phyloP scores from a whole-genome alignment of 2,888 invertebrate species.

The Junonia oenone region DNA sequence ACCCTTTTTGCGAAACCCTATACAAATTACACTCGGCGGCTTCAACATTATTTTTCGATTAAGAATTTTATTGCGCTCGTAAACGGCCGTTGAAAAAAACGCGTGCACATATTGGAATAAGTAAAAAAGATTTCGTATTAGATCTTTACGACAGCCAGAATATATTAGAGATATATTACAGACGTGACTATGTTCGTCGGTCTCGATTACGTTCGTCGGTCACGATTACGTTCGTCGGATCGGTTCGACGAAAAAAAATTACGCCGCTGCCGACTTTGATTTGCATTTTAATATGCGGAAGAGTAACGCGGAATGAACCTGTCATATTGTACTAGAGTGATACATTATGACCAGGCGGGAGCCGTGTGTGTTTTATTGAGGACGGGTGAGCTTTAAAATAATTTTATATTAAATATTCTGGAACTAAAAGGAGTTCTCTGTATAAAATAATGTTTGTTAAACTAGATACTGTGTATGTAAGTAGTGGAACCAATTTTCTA shows the following conservation, averaged over 20 bases:
- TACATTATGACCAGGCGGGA: constrained; percentile 26
- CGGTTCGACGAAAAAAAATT: constrained; percentile 52
- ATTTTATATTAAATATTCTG: background rate
- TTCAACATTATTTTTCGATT: constrained; percentile 59
- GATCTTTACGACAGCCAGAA: constrained; percentile 58
- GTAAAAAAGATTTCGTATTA: constrained; percentile 61
- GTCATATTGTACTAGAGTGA: constrained; percentile 55
- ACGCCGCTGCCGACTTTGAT: constrained; percentile 47
- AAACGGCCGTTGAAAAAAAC: constrained; percentile 40
- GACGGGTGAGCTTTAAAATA: background rate
- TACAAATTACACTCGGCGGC: constrained; percentile 30
- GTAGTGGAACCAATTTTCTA: no score
- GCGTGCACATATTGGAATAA: constrained; percentile 57
- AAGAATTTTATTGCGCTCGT: constrained; percentile 51
- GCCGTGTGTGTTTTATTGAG: background rate
- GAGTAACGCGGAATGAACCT: constrained; percentile 53
- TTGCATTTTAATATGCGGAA: constrained; percentile 76
- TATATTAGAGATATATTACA: constrained; percentile 65
- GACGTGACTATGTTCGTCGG: constrained; percentile 61
- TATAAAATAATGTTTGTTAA: background rate
- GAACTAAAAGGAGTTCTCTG: background rate
- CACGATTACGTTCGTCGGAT: constrained; percentile 52
- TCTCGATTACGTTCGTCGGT: constrained; percentile 51
- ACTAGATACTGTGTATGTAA: no score
- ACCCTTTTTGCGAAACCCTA: constrained; percentile 43